These are phyloP conservation scores for Paratrypauchen microcephalus DNA, from an alignment of 2,797 vertebrate species.

Conservation along the genomic window DNA sequence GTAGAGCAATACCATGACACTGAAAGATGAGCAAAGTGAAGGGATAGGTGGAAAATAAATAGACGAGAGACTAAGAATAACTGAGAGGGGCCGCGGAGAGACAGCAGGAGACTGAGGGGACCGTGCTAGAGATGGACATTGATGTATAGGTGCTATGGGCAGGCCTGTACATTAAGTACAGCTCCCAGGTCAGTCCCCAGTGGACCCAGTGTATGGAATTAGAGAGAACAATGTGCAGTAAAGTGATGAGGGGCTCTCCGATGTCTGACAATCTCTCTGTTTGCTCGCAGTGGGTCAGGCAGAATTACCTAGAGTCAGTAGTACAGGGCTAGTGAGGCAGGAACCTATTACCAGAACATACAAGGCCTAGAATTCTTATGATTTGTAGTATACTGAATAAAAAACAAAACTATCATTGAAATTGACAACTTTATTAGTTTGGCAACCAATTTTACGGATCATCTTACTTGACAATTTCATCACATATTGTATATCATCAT, in stretches of 20 bases:
- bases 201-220: slow-evolving; percentile 53
- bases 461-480: neutral
- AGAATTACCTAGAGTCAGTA: slow-evolving; percentile 44
- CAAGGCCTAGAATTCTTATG: neutral
- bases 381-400: neutral
- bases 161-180: slow-evolving; percentile 29
- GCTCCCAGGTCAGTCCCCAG: slow-evolving; percentile 42
- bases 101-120: slow-evolving; percentile 24
- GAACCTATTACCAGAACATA: neutral
- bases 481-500: neutral
- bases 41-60: slow-evolving; percentile 41
- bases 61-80: slow-evolving; percentile 35
- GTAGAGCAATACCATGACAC: slow-evolving; percentile 8
- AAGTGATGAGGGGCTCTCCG: slow-evolving; percentile 55
- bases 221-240: slow-evolving; percentile 56
- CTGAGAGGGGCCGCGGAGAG: slow-evolving; percentile 19
- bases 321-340: slow-evolving; percentile 16
- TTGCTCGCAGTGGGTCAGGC: slow-evolving; percentile 26
- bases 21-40: slow-evolving; percentile 41
- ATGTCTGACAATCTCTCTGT: slow-evolving; percentile 39
- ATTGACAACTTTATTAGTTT: neutral
- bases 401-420: neutral
- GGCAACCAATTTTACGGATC: neutral
- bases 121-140: slow-evolving; percentile 40
- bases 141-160: slow-evolving; percentile 56